Base-by-base conservation (phyloP, 1,140 invertebrate genomes). In the Drosophila truncata region DNA sequence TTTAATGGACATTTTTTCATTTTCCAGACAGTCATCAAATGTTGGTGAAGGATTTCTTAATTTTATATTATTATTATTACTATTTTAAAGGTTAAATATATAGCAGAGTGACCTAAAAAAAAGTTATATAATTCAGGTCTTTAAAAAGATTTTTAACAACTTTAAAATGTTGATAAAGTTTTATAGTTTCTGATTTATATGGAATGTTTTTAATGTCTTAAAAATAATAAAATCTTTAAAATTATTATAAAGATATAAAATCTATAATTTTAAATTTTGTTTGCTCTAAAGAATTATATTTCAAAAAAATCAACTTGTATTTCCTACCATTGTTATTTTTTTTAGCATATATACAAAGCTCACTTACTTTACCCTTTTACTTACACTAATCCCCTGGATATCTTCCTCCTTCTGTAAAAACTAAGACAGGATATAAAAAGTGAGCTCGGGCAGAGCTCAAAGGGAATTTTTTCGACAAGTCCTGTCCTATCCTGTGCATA, bases 391-490 rank as follows among this genome's bases (percentile, higher is more conserved):
- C 65, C 54, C 33, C 23, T 4, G 33, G 46, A 54, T 23, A 33
- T 29, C 16, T 57, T 23, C 13, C n/a, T 4, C 9, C 18, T 60
- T 61, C 14, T 14, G 20, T 16, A 4, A 10, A 29, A 18, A 50
- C 2, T 29, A 8, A 47, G 27, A 39, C n/a, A 14, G 14, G 42
- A 6, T 18, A 31, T 42, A 14, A 35, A 57, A 27, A 42, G 44
- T 35, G 18, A 37, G 33, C 14, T 54, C n/a, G 44, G 33, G 10
- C 14, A n/a, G 10, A 29, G 49, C 55, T 60, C 74, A 82, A 82
- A 82, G 55, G 76, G 69, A 78, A 82, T 83, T 74, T 33, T 31
- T 23, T 44, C 54, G 44, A 20, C 44, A 11, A 47, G 55, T 61
- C 44, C 23, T 5, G 23, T 47, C 46, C 46, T 27, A 18, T 50